Conservation (phyloP, 2,113 vertebrate genomes). For the Gallinago paraguaiae region DNA sequence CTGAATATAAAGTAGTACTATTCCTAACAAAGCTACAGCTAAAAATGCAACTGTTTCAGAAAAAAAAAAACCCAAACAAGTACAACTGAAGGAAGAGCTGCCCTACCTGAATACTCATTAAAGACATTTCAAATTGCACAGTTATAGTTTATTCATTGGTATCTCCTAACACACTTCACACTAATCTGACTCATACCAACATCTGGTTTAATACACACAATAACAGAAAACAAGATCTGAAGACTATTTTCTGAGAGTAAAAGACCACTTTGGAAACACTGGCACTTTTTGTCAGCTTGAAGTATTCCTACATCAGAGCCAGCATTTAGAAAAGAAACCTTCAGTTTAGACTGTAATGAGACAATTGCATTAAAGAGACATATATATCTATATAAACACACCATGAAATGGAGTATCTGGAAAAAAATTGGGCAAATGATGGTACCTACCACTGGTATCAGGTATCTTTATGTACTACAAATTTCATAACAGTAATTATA, state of each 20-base stretch:
- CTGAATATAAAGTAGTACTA: constrained; percentile 21
- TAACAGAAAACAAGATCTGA: background rate
- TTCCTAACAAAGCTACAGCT: background rate
- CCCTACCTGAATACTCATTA: background rate
- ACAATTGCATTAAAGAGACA: background rate
- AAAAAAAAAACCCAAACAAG: background rate
- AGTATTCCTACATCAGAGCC: background rate
- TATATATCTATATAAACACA: background rate
- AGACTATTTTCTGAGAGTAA: background rate
- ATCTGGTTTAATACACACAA: background rate
- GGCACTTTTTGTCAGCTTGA: background rate
- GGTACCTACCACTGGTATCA: background rate
- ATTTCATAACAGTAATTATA: background rate
- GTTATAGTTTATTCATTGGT: background rate
- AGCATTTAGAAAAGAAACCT: background rate
- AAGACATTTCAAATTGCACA: background rate
- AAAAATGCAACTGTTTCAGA: background rate
- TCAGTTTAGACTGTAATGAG: background rate
- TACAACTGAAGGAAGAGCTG: background rate
- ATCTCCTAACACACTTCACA: background rate
- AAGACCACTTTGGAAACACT: background rate
- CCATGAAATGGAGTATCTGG: background rate
- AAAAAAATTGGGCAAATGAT: background rate
- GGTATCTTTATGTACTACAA: background rate
- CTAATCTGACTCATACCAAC: background rate